Percentiles rank a stretch among this genome's conserved stretches.
phyloP scores from a whole-genome alignment of 1,140 invertebrate genomes.

The Halictus rubicundus region DNA sequence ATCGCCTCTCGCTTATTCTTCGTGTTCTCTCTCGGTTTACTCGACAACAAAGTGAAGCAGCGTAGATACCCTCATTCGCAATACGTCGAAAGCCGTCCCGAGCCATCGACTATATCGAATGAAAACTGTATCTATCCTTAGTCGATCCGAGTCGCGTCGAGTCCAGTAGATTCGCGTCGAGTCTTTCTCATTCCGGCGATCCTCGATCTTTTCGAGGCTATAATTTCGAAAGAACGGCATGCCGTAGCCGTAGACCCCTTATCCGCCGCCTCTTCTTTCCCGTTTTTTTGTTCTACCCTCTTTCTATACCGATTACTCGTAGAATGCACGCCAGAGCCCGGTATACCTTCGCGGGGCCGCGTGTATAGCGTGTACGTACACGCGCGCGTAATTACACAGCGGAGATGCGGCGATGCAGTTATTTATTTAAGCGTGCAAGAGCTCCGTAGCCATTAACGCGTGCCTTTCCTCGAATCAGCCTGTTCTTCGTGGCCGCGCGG shows the following conservation, averaged over 20 bases:
- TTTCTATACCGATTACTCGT: slow-evolving; percentile 39
- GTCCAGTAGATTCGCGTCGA: not conserved
- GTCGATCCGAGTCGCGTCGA: no score
- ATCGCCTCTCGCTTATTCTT: no score
- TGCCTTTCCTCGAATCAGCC: slow-evolving; percentile 54
- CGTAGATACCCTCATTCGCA: no score
- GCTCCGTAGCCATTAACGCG: slow-evolving; percentile 56
- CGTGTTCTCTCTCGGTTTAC: no score
- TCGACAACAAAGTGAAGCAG: no score
- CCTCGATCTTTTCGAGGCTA: slow-evolving; percentile 44
- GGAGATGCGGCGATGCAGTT: slow-evolving; percentile 45
- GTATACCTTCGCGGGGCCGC: not conserved
- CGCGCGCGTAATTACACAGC: slow-evolving; percentile 47
- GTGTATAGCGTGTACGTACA: not conserved
- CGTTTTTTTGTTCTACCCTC: slow-evolving; percentile 24
- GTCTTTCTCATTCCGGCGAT: slow-evolving; percentile 35
- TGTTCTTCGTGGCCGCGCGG: slow-evolving; percentile 25
- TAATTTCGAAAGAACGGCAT: slow-evolving; percentile 57
- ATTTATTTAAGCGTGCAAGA: slow-evolving; percentile 69
- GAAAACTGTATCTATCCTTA: no score
- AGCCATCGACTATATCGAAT: no score
- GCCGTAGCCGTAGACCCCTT: slow-evolving; percentile 40
- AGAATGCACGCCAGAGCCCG: slow-evolving; percentile 41
- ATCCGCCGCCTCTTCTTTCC: slow-evolving; percentile 19
- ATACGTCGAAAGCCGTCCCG: no score